Evolutionary conservation across 1,140 invertebrate genomes (phyloP), one percentile per base, ranked within the genome.

Genomic region (Antheraea pernyi): DNA sequence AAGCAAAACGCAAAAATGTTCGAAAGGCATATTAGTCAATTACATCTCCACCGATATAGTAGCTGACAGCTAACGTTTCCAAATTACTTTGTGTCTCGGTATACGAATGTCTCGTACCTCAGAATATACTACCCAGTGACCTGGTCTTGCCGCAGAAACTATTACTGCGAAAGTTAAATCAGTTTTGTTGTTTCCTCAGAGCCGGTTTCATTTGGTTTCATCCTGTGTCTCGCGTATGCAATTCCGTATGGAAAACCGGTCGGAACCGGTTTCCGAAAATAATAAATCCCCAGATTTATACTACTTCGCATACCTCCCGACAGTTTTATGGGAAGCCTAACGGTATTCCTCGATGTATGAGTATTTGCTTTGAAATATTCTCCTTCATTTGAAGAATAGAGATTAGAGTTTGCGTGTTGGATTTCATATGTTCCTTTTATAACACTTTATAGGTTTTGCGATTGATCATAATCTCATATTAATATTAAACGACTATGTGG

Each of bases 111-210:
- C 53, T 75, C 76, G 74, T 36, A 59, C 0, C 18, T 58, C 68
- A 60, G 11, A 60, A 77, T 73, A 71, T 36, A 16, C 64, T 8
- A 10, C 37, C 36, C 7, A 58, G 69, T 48, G 77, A 75, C 61
- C 72, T 70, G 72, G 22, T 75, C 59, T 61, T 67, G 73, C 76
- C 69, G 66, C 80, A 80, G 69, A 82, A 80, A 82, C 80, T 82
- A 79, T 80, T 82, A 79, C 76, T 46, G 70, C 65, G 63, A 82
- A 82, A 82, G 72, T 82, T 82, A 80, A 82, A 82, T 82, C 80
- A 82, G 78, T 82, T 82, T 80, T 78, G 76, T 76, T 76, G 73
- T 53, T 53, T 53, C 46, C 46, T 53, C 13, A 53, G 65, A 73
- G 61, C 68, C 74, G 63, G 74, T 74, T 76, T 76, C 67, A 68